These are phyloP conservation scores for Amphipyra berbera DNA, from an alignment of 2,888 invertebrate genomes.

Conservation along the genomic window DNA sequence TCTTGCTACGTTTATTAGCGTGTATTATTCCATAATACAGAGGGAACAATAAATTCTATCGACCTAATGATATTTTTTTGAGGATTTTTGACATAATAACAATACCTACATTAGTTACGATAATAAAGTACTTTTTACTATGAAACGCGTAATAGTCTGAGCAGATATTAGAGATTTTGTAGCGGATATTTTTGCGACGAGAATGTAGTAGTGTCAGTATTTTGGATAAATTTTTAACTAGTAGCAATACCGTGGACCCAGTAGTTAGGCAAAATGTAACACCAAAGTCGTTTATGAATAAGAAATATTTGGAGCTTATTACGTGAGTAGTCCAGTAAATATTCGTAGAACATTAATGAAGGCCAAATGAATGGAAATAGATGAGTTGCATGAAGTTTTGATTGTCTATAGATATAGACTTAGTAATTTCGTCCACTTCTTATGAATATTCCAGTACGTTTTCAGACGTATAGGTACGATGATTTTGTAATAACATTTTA, in stretches of 20 bases:
- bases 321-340: conserved; percentile 67
- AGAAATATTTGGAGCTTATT: conserved; percentile 83
- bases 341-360: conserved; percentile 55
- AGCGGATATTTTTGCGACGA: conserved; percentile 83
- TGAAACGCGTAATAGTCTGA: conserved; percentile 75
- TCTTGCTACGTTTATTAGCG: conserved; percentile 52
- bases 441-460: conserved; percentile 56
- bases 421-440: conserved; percentile 81
- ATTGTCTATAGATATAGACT: conserved; percentile 71
- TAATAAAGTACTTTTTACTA: conserved; percentile 68
- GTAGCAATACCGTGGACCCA: conserved; percentile 82
- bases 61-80: conserved; percentile 83
- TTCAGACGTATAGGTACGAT: conserved; percentile 28
- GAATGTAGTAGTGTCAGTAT: conserved; percentile 85
- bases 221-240: conserved; percentile 82
- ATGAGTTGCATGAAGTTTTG: conserved; percentile 63
- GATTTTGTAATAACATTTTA: conserved; percentile 29
- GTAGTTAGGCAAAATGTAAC: conserved; percentile 84
- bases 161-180: conserved; percentile 79
- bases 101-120: conserved; percentile 58
- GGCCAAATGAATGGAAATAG: conserved; percentile 56
- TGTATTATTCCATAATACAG: conserved; percentile 66
- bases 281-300: conserved; percentile 84
- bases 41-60: conserved; percentile 81
- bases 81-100: conserved; percentile 68